phyloP scores from a whole-genome alignment of 2,797 vertebrate genomes.

The Nyctibius grandis region DNA sequence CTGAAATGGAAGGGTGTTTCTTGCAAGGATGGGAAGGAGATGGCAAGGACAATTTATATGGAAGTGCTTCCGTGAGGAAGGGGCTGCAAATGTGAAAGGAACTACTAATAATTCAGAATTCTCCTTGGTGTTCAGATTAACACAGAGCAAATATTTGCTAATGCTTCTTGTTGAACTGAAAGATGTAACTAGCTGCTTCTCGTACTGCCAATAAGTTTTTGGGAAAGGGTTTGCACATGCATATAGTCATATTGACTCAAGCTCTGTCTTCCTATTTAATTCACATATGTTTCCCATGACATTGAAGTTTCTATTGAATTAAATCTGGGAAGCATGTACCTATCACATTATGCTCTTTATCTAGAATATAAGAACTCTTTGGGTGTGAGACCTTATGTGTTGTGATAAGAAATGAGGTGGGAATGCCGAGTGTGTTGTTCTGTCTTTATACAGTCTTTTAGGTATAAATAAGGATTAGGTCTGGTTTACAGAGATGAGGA shows the following conservation, averaged over 20 bases:
- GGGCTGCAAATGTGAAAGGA: not conserved
- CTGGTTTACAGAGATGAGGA: not conserved
- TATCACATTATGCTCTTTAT: not conserved
- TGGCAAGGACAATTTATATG: not conserved
- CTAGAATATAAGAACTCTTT: not conserved
- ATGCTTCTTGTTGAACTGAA: not conserved
- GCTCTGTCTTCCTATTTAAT: not conserved
- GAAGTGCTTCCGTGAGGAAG: not conserved
- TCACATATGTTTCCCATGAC: not conserved
- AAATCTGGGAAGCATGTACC: not conserved
- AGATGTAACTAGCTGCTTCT: not conserved
- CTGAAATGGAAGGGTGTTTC: not conserved
- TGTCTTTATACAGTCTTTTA: not conserved
- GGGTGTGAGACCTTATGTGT: not conserved
- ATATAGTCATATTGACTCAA: not conserved
- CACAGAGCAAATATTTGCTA: not conserved
- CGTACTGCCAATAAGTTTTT: not conserved
- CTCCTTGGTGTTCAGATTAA: not conserved
- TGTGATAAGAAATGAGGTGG: not conserved
- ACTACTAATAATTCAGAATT: not conserved
- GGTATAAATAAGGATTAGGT: not conserved
- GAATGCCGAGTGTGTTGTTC: not conserved
- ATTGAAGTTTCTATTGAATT: not conserved
- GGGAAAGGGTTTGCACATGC: not conserved
- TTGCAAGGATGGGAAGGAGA: not conserved